These are phyloP conservation scores for Euwallacea similis DNA, from an alignment of 1,140 invertebrate species.

Conservation along the genomic window DNA sequence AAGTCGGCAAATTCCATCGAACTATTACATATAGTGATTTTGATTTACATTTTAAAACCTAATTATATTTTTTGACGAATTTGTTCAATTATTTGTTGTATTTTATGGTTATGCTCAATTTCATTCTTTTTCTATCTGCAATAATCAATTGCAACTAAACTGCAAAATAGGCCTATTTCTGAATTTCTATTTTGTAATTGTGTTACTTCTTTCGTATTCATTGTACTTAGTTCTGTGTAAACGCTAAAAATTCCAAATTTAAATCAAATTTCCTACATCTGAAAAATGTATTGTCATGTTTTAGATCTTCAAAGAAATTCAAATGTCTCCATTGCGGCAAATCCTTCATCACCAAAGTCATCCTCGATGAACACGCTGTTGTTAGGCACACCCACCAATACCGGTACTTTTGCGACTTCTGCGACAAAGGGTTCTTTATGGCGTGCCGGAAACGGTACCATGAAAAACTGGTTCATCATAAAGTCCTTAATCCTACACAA, in stretches of 20 bases:
- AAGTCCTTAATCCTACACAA: neutral
- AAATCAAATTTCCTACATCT: conserved; percentile 1
- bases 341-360: conserved; percentile 18
- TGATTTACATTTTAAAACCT: no score
- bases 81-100: no score
- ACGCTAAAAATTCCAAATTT: neutral
- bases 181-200: neutral
- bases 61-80: no score
- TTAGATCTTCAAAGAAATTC: conserved; percentile 1
- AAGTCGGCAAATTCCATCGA: no score
- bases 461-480: conserved; percentile 22
- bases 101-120: no score
- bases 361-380: conserved; percentile 26
- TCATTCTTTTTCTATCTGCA: no score
- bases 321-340: conserved; percentile 20
- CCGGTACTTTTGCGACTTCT: conserved; percentile 27
- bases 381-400: conserved; percentile 29
- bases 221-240: neutral
- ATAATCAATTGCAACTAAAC: no score
- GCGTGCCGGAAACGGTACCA: conserved; percentile 20
- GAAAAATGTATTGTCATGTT: neutral
- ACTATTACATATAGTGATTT: no score
- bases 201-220: neutral
- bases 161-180: no score
- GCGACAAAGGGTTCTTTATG: conserved; percentile 30